Conservation (phyloP, 2,113 vertebrate genomes). For the human (Homo sapiens) region DNA sequence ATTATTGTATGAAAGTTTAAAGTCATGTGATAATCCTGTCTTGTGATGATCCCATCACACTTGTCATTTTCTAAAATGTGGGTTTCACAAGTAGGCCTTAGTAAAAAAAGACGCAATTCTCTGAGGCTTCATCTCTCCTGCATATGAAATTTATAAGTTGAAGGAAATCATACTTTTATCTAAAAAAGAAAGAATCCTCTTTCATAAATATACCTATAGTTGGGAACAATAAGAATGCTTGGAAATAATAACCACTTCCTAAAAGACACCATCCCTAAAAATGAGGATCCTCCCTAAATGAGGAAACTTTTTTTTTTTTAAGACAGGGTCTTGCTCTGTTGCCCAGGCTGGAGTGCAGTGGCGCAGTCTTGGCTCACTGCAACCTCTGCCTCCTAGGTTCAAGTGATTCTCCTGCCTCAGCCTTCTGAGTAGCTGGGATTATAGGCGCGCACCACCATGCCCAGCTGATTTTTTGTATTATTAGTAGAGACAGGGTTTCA, state of each 20-base stretch:
- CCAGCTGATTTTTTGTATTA: too few species aligned
- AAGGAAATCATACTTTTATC: neutral
- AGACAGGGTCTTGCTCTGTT: too few species aligned
- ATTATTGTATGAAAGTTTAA: neutral
- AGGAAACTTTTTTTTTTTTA: neutral
- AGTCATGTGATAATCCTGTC: neutral
- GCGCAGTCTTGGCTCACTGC: too few species aligned
- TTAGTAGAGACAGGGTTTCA: too few species aligned
- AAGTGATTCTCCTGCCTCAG: too few species aligned
- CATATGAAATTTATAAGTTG: neutral
- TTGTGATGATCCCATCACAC: neutral
- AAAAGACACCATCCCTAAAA: neutral
- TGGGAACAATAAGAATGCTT: neutral
- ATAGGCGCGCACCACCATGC: too few species aligned
- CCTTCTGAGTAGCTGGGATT: too few species aligned
- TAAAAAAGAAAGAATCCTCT: conserved; percentile 1
- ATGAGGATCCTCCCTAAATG: neutral
- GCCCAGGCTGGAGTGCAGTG: too few species aligned
- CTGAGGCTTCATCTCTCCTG: neutral
- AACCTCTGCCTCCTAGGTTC: neutral
- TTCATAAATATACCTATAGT: neutral
- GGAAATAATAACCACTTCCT: conserved; percentile 32
- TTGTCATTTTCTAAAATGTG: conserved; percentile 24
- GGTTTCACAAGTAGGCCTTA: neutral
- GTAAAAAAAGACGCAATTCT: neutral